A percentile compares a stretch with the other conserved stretches of the same genome.
Evolutionary conservation across 2,797 vertebrate species (phyloP).

Genomic region (Myripristis murdjan): DNA sequence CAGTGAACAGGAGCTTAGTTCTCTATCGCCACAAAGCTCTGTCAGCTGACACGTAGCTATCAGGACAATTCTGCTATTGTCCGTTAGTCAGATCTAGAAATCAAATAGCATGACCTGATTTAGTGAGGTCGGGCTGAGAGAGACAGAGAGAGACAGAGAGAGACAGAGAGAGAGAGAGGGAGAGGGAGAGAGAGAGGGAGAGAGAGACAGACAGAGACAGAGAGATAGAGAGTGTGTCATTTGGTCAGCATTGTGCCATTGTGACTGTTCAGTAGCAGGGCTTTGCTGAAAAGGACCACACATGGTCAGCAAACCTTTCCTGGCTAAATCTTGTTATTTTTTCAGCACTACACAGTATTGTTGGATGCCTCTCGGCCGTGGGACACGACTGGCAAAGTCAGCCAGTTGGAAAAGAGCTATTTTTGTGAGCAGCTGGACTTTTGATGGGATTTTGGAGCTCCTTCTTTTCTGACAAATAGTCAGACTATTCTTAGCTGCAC

Average conservation of each 20-base stretch:
- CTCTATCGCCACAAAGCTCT: constrained; percentile 43
- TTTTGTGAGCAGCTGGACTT: background rate
- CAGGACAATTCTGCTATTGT: constrained; percentile 67
- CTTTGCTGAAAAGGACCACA: background rate
- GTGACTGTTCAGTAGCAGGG: background rate
- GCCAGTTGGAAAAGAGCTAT: background rate
- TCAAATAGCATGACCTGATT: constrained; percentile 46
- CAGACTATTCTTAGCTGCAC: background rate
- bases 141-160: constrained; percentile 18
- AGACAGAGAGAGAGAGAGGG: constrained; percentile 15
- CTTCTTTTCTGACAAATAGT: too few relatives aligned
- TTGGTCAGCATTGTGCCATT: background rate
- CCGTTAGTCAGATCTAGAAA: constrained; percentile 55
- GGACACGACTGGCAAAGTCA: too few relatives aligned
- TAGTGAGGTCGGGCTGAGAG: constrained; percentile 23
- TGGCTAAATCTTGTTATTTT: background rate
- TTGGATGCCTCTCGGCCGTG: too few relatives aligned
- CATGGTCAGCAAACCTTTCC: constrained; percentile 39
- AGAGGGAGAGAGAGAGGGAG: background rate
- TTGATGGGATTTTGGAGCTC: background rate
- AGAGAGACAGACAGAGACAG: too few relatives aligned
- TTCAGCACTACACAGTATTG: too few relatives aligned
- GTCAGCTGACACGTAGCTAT: constrained; percentile 56
- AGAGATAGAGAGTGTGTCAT: background rate
- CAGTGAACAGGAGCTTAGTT: background rate